A percentile compares a stretch with the other conserved stretches of the same genome.
phyloP scores from a whole-genome alignment of 1,140 invertebrate genomes.

The Drosophila guanche region DNA sequence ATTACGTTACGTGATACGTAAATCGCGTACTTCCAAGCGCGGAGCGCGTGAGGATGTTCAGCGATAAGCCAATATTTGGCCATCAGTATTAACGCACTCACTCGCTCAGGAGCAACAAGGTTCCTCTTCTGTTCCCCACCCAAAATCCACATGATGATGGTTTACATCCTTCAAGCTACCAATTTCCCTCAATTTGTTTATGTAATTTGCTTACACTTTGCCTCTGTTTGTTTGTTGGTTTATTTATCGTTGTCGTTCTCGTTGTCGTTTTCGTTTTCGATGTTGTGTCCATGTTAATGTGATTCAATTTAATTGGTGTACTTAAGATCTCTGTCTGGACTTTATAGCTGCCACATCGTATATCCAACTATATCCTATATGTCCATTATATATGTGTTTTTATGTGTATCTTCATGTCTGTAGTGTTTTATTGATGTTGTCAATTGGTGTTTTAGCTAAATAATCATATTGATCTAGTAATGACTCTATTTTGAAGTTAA shows the following conservation, averaged over 20 bases:
- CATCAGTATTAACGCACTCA: conserved; percentile 57
- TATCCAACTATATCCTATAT: conserved; percentile 1
- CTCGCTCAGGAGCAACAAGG: conserved; percentile 29
- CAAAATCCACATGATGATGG: conserved; percentile 7
- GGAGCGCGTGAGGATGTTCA: conserved; percentile 20
- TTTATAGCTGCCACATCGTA: not conserved
- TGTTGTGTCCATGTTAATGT: conserved; percentile 59
- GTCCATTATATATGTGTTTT: not conserved
- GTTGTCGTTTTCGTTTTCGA: conserved; percentile 46
- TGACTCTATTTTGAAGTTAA: conserved; percentile 10
- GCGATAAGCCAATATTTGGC: conserved; percentile 66
- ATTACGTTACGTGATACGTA: conserved; percentile 63
- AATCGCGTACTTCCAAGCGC: conserved; percentile 4
- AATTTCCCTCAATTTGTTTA: conserved; percentile 64
- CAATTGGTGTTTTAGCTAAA: conserved; percentile 36
- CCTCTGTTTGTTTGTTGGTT: conserved; percentile 46
- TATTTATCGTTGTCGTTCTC: conserved; percentile 44
- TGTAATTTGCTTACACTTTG: conserved; percentile 75
- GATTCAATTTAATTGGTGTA: conserved; percentile 71
- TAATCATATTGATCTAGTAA: conserved; percentile 4
- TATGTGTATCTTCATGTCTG: conserved; percentile 9
- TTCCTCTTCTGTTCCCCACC: conserved; percentile 5
- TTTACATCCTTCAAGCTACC: conserved; percentile 19
- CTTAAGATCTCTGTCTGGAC: conserved; percentile 25
- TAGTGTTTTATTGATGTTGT: conserved; percentile 50